Evolutionary conservation across 2,797 vertebrate genomes (phyloP).

Genomic region (Megaceryle alcyon): DNA sequence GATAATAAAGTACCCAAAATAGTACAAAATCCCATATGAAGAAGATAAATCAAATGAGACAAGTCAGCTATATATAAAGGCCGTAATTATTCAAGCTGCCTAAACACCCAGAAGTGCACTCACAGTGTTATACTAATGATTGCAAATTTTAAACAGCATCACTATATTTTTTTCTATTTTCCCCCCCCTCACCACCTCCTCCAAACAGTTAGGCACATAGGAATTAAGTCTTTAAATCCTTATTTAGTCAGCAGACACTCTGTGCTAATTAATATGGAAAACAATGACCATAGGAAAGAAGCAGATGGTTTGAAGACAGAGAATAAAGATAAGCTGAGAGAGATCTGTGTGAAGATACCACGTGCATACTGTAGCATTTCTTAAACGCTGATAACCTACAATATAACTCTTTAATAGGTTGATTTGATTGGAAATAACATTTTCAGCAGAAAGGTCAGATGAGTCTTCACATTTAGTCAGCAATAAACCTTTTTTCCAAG

Average conservation of each 20-base stretch:
- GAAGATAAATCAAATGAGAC: constrained; percentile 55
- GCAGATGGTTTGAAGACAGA: constrained; percentile 32
- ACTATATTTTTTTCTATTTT: not conserved
- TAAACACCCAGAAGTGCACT: constrained; percentile 60
- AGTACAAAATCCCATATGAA: constrained; percentile 48
- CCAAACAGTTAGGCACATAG: not conserved
- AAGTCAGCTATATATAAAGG: constrained; percentile 66
- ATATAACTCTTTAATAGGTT: not conserved
- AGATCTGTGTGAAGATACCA: not conserved
- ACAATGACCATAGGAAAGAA: constrained; percentile 44
- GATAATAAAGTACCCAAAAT: constrained; percentile 51
- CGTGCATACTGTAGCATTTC: not conserved
- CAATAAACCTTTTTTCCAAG: constrained; percentile 2
- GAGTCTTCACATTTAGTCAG: not conserved
- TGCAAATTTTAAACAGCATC: constrained; percentile 39
- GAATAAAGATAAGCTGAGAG: not conserved
- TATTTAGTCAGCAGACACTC: constrained; percentile 46
- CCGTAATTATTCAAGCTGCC: constrained; percentile 65
- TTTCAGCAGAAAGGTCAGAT: constrained; percentile 36
- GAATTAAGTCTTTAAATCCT: constrained; percentile 50
- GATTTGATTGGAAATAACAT: constrained; percentile 10
- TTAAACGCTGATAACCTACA: not conserved
- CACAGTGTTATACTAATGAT: constrained; percentile 50
- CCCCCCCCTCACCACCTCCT: fast-evolving
- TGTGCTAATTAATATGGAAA: constrained; percentile 52